Percentiles rank a stretch among this genome's conserved stretches.
phyloP scores from a whole-genome alignment of 2,888 invertebrate species.

The Orchesellides sinensis region DNA sequence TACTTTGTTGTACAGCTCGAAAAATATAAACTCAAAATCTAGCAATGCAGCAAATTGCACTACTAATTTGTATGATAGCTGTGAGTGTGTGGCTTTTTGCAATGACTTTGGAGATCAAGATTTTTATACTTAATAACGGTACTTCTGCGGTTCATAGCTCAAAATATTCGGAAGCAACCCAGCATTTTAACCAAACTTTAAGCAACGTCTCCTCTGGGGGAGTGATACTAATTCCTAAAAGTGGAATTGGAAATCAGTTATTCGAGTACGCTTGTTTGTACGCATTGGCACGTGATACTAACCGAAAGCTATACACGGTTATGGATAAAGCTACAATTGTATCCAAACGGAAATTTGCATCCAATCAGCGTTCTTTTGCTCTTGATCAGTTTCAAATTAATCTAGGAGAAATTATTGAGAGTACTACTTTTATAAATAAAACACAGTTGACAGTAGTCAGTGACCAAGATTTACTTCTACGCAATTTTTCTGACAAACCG shows the following conservation, averaged over 20 bases:
- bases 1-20: too few species aligned
- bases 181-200: background rate
- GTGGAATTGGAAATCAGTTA: constrained; percentile 32
- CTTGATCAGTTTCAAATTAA: constrained; percentile 22
- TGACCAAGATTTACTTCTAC: background rate
- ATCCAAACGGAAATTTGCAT: background rate
- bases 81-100: too few species aligned
- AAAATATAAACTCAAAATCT: too few species aligned
- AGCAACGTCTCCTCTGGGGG: too few species aligned
- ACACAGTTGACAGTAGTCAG: background rate
- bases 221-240: background rate
- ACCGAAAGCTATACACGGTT: background rate
- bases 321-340: background rate
- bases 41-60: too few species aligned
- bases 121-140: too few species aligned
- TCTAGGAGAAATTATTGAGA: background rate
- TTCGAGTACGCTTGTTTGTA: constrained; percentile 24
- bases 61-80: too few species aligned
- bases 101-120: too few species aligned
- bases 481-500: background rate
- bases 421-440: background rate
- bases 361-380: background rate
- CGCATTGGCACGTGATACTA: background rate
- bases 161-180: background rate
- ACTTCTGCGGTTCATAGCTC: too few species aligned